phyloP scores from a whole-genome alignment of 2,797 vertebrate species.

The Malacoraja senta region DNA sequence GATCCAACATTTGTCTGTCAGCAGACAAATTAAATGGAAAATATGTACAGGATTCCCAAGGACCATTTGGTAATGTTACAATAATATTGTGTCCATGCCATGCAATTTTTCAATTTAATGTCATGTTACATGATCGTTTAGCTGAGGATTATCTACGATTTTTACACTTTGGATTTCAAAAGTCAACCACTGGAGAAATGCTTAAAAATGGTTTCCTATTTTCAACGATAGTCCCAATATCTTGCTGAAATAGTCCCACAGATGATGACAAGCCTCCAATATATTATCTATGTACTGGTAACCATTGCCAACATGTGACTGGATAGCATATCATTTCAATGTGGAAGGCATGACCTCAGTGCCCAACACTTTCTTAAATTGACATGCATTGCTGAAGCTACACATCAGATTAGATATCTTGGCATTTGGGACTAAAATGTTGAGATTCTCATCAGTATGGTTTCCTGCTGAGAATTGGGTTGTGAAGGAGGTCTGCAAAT shows the following conservation, averaged over 20 bases:
- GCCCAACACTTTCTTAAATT: background rate
- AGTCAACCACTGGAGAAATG: background rate
- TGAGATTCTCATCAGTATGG: background rate
- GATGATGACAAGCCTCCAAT: background rate
- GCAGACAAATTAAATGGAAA: background rate
- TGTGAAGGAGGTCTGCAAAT: background rate
- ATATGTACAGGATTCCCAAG: background rate
- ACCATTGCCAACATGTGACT: background rate
- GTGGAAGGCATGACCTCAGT: background rate
- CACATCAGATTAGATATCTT: background rate
- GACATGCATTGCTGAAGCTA: background rate
- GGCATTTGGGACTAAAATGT: background rate
- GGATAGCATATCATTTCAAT: background rate
- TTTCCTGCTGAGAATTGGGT: background rate
- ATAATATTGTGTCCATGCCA: background rate
- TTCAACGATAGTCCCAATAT: background rate
- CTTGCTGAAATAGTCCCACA: background rate
- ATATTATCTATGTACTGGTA: background rate
- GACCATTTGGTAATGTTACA: background rate
- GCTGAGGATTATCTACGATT: background rate
- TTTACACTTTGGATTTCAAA: background rate
- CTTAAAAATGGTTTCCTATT: background rate
- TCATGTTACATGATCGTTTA: background rate
- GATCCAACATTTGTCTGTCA: no score
- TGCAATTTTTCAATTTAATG: background rate